These are phyloP conservation scores for Falco concolor DNA, from an alignment of 2,797 vertebrate genomes.

Conservation along the genomic window DNA sequence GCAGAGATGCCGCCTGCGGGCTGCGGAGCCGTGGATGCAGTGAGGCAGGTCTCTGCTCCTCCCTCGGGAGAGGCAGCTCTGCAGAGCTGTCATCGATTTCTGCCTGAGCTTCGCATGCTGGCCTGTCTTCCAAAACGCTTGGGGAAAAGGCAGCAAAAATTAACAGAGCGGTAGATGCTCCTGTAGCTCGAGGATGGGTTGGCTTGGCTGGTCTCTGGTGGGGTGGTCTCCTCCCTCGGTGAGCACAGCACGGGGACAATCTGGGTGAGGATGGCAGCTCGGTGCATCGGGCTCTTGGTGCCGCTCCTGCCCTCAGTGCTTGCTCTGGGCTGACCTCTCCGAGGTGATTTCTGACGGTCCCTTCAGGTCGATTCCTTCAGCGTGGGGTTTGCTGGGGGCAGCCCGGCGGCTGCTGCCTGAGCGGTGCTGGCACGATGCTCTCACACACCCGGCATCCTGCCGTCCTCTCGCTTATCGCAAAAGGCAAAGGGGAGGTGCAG, in stretches of 20 bases:
- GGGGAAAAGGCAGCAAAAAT: not conserved
- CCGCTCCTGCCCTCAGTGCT: not conserved
- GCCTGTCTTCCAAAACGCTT: not conserved
- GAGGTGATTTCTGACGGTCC: accelerated
- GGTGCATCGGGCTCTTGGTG: accelerated
- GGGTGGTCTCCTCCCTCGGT: not conserved
- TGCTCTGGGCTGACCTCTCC: not conserved
- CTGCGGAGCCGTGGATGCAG: not conserved
- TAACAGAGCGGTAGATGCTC: accelerated
- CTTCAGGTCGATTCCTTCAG: accelerated
- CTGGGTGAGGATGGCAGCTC: accelerated
- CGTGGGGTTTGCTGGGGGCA: not conserved
- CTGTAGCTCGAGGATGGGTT: accelerated
- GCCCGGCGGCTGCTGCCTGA: not conserved
- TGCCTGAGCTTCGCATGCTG: accelerated
- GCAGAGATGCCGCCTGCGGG: not conserved
- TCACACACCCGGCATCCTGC: not conserved
- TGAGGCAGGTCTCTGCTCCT: not conserved
- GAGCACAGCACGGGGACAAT: accelerated
- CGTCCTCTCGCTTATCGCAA: not conserved
- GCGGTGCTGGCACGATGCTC: not conserved
- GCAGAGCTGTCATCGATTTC: not conserved
- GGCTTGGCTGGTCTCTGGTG: not conserved
- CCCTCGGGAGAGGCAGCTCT: not conserved
- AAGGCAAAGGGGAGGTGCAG: not conserved